Evolutionary conservation across 2,888 invertebrate genomes (phyloP), one percentile per base, ranked within the genome.

Genomic region (Sisyra nigra): DNA sequence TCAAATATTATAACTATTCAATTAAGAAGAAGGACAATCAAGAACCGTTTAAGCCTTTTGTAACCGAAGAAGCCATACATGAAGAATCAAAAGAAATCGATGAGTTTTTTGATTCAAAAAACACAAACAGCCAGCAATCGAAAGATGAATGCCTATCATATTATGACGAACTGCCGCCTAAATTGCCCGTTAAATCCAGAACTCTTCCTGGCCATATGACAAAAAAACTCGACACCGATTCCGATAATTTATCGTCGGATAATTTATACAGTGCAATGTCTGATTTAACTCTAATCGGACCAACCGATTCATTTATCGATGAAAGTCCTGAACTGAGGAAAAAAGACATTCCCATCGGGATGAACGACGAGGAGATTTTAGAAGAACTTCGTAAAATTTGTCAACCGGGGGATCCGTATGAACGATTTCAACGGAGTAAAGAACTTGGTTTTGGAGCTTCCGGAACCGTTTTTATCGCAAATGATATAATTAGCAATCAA

Each of bases 391-490:
- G 72, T 49, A 72, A 70, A 48, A 82, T 92, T 55, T 91, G 92
- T 53, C 84, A 85, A 57, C 70, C 74, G 8, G 83, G 80, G 42
- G 80, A 93, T 65, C 92, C 93, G 0, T 70, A 77, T 48, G 68
- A 76, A 15, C 75, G 85, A 49, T 94, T 91, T 60, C 76, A 80
- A 49, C 74, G 81, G 48, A 66, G 68, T 49, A 81, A 82, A 56
- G 88, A 92, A 59, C 76, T 93, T 40, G 92, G 93, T 41, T 82
- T 86, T 19, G 93, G 93, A 10, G 93, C 92, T 36, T 91, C 91
- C 29, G 94, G 93, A 41, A 84, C 82, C 48, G 94, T 94, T 17
- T 89, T 86, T 58, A 85, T 85, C 50, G 92, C 93, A 0, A 76
- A 74, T n/a, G 86, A 89, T 59, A 71, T 73, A 47, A 71, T 72